Evolutionary conservation across 2,113 vertebrate genomes (phyloP).

Genomic region (Hippotragus niger): DNA sequence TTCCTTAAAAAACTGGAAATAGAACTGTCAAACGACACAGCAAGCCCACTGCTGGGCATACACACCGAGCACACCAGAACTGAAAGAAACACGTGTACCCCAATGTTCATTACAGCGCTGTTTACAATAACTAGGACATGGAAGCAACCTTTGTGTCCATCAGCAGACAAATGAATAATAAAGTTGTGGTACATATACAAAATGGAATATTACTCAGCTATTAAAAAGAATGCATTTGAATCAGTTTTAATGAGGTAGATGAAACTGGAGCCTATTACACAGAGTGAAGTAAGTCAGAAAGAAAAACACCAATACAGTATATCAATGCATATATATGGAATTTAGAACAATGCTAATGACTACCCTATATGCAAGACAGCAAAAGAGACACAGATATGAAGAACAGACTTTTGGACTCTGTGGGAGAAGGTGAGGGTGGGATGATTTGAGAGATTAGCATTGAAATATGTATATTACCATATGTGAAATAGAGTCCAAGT

Average conservation of each 20-base stretch:
- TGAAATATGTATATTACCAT: neutral
- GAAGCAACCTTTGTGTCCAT: neutral
- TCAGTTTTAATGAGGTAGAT: neutral
- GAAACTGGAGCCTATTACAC: neutral
- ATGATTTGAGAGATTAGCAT: neutral
- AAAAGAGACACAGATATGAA: neutral
- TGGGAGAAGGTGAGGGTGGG: neutral
- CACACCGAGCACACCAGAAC: rapidly evolving
- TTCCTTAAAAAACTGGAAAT: neutral
- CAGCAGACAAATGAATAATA: neutral
- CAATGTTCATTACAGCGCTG: neutral
- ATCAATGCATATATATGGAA: neutral
- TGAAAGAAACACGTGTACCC: neutral
- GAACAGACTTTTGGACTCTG: neutral
- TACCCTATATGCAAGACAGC: neutral
- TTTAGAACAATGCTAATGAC: neutral
- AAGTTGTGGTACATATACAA: neutral
- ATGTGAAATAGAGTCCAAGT: neutral
- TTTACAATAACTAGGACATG: neutral
- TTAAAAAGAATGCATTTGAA: neutral
- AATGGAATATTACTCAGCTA: neutral
- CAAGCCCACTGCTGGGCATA: neutral
- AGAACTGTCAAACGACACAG: neutral
- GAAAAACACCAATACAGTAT: neutral
- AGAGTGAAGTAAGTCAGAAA: neutral